These are phyloP conservation scores for Sussaba pulchella DNA, from an alignment of 2,888 invertebrate species.

Conservation along the genomic window DNA sequence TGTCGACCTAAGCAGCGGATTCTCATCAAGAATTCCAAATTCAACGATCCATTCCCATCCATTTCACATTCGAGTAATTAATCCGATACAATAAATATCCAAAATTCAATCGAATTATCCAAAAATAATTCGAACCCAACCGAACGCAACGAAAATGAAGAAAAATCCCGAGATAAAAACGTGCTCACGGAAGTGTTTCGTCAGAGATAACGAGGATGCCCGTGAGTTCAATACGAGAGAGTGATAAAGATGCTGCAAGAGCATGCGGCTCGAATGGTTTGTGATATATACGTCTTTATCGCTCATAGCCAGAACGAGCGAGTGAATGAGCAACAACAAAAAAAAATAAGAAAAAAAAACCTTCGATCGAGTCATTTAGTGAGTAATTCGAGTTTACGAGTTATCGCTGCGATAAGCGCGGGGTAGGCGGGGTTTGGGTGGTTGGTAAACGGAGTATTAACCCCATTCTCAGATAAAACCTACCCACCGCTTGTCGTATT, in stretches of 20 bases:
- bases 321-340: conserved; percentile 60
- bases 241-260: conserved; percentile 35
- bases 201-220: conserved; percentile 41
- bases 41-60: no score
- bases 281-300: no score
- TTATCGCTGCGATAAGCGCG: conserved; percentile 74
- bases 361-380: conserved; percentile 70
- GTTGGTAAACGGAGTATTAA: conserved; percentile 78
- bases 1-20: no score
- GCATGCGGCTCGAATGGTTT: conserved; percentile 10
- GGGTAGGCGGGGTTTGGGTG: no score
- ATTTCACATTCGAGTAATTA: no score
- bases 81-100: neutral
- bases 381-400: conserved; percentile 69
- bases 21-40: no score
- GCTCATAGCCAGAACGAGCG: conserved; percentile 40
- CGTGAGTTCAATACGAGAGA: conserved; percentile 23
- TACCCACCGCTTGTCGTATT: conserved; percentile 20
- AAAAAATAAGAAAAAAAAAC: no score
- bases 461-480: conserved; percentile 71
- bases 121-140: neutral
- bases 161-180: conserved; percentile 7
- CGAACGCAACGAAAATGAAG: neutral
- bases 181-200: conserved; percentile 19
- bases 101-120: neutral